Evolutionary conservation across 2,797 vertebrate species (phyloP), one percentile per base, ranked within the genome.

Genomic region (Halcyon smyrnensis): DNA sequence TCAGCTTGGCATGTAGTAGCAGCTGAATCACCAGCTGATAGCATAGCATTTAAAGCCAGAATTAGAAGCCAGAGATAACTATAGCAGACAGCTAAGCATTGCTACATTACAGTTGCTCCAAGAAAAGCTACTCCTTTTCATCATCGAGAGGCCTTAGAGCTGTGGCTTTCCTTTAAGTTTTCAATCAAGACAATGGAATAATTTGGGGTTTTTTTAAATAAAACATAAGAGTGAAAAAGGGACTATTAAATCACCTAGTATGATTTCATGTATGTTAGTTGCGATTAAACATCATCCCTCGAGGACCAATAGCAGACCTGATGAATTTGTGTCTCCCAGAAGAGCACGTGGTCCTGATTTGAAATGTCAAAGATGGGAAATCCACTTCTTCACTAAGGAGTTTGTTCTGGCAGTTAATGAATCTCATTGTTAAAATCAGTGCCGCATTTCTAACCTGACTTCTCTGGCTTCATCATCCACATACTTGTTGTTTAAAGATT

Each of bases 1-100:
- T 53, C 79, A 79, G 39, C 62, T 84, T 93, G 80, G 90, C 83
- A 67, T 56, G 83, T 95, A 93, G 93, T 94, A 92, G 84, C 95
- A 92, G 88, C 93, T 95, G 93, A 95, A 90, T 93, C 95, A 94
- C 77, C 86, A 94, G 88, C 84, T 93, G 84, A 91, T 54, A 94
- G 80, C 90, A 56, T 51, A 90, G 74, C 90, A 36, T 88, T 93
- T 84, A 79, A 90, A 89, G 77, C 91, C 90, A 90, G 83, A 93
- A 94, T 95, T 93, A 87, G 95, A 93, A 94, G 37, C 54, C 83
- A 76, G n/a, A 4, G 17, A 80, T 76, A 92, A 74, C 74, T 87
- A 25, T 74, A 87, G 92, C 75, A 87, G 86, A 76, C 43, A 87
- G 69, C 54, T 21, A 82, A 73, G 79, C 54, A 37, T 76, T 94